Percentiles rank a stretch among this genome's conserved stretches.
Conservation (phyloP, 1,140 invertebrate species). For the Drosophila willistoni region DNA sequence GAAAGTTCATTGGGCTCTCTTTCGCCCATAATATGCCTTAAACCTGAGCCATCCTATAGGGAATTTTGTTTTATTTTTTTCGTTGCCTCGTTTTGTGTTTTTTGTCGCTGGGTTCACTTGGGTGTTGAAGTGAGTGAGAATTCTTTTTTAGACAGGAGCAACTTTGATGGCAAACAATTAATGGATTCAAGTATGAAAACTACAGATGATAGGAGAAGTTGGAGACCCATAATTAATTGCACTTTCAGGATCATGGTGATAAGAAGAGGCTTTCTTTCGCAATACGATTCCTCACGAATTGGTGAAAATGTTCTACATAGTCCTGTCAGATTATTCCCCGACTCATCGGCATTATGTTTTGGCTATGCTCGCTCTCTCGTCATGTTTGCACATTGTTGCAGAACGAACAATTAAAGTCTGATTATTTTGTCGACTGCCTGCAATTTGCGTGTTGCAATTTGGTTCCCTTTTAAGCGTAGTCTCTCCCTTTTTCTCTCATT, state of each 20-base stretch:
- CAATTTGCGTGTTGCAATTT: conserved; percentile 73
- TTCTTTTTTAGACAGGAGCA: conserved; percentile 7
- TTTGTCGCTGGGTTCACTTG: conserved; percentile 21
- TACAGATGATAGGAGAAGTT: too few species aligned
- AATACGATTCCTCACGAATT: too few species aligned
- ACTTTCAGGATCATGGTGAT: background rate
- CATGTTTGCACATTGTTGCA: conserved; percentile 56
- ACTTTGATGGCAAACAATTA: conserved; percentile 25
- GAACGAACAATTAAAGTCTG: conserved; percentile 73
- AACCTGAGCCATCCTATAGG: conserved; percentile 32
- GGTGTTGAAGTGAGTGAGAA: conserved; percentile 61
- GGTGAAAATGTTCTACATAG: background rate
- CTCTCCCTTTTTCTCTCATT: background rate
- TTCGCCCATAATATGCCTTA: conserved; percentile 25
- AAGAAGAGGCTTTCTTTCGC: background rate
- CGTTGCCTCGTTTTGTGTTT: conserved; percentile 28
- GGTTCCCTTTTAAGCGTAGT: background rate
- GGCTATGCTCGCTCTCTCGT: conserved; percentile 11
- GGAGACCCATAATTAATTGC: background rate
- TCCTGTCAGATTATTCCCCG: background rate
- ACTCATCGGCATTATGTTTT: conserved; percentile 19
- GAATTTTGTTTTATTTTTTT: background rate
- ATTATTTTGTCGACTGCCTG: conserved; percentile 74
- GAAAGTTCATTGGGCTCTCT: conserved; percentile 72
- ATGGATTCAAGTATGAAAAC: too few species aligned